Percentiles rank a stretch among this genome's conserved stretches.
phyloP scores from a whole-genome alignment of 2,888 invertebrate species.

The Acholoe squamosa region DNA sequence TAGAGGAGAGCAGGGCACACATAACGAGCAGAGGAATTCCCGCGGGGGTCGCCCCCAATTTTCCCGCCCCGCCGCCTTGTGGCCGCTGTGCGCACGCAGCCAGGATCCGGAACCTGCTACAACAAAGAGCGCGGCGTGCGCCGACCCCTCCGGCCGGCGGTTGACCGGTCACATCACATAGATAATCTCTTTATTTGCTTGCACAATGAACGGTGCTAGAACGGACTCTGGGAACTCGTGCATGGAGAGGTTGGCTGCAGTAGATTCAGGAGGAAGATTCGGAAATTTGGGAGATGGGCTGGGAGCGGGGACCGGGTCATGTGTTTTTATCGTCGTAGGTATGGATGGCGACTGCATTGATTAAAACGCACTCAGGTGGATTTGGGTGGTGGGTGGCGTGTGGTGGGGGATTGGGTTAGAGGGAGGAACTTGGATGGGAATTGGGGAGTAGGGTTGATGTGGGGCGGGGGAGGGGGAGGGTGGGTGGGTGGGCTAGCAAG shows the following conservation, averaged over 20 bases:
- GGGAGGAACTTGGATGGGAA: not conserved
- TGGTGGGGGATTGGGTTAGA: not conserved
- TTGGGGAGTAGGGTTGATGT: not conserved
- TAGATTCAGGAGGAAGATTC: too few relatives aligned
- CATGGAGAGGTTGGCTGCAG: too few relatives aligned
- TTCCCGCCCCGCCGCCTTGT: slow-evolving; percentile 24
- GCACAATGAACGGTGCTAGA: slow-evolving; percentile 24
- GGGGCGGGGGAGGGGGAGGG: not conserved
- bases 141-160: not conserved
- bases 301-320: not conserved
- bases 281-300: too few relatives aligned
- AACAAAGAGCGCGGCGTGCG: slow-evolving; percentile 2
- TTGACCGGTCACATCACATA: slow-evolving; percentile 19
- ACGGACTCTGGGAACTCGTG: not conserved
- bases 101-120: not conserved
- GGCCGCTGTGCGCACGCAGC: not conserved
- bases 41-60: slow-evolving; percentile 28
- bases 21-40: slow-evolving; percentile 48
- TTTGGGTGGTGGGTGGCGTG: slow-evolving; percentile 21
- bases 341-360: slow-evolving; percentile 10
- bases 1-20: not conserved
- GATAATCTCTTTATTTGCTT: slow-evolving; percentile 63
- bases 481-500: not conserved
- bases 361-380: slow-evolving; percentile 62
- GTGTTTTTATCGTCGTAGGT: slow-evolving; percentile 22